Percentiles rank a stretch among this genome's conserved stretches.
Conservation (phyloP, 1,140 invertebrate species). For the Rhopalosiphum padi region DNA sequence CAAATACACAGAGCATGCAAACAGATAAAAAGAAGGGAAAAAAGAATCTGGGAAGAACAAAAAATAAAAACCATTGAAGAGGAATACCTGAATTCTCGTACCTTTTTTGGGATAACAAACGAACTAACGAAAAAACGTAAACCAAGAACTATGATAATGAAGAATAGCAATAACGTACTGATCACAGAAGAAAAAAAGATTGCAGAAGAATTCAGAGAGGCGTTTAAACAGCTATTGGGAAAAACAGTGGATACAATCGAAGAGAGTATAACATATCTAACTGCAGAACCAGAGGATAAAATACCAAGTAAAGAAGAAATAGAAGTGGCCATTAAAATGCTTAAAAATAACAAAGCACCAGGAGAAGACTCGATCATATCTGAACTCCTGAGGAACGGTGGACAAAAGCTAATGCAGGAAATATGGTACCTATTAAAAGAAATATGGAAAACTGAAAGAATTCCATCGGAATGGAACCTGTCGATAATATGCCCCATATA, state of each 20-base stretch:
- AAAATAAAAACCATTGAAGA: constrained; percentile 29
- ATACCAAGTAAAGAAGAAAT: constrained; percentile 52
- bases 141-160: too few species aligned
- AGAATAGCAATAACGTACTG: constrained; percentile 35
- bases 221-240: constrained; percentile 32
- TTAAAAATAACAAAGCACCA: constrained; percentile 60
- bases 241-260: constrained; percentile 20
- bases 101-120: too few species aligned
- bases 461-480: constrained; percentile 60
- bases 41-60: constrained; percentile 31
- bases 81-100: constrained; percentile 12
- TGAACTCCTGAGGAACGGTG: constrained; percentile 57
- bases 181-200: constrained; percentile 36
- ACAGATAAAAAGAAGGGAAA: not conserved
- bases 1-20: not conserved
- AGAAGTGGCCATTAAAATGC: constrained; percentile 54
- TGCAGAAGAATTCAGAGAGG: constrained; percentile 21
- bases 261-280: constrained; percentile 58
- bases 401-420: constrained; percentile 60
- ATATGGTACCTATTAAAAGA: constrained; percentile 38
- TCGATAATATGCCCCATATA: not conserved
- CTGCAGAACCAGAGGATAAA: constrained; percentile 48
- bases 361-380: constrained; percentile 58
- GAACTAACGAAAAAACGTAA: too few species aligned
- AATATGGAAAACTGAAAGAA: constrained; percentile 59